A percentile compares a stretch with the other conserved stretches of the same genome.
Evolutionary conservation across 2,113 vertebrate genomes (phyloP).

Genomic region (Brachypteracias leptosomus): DNA sequence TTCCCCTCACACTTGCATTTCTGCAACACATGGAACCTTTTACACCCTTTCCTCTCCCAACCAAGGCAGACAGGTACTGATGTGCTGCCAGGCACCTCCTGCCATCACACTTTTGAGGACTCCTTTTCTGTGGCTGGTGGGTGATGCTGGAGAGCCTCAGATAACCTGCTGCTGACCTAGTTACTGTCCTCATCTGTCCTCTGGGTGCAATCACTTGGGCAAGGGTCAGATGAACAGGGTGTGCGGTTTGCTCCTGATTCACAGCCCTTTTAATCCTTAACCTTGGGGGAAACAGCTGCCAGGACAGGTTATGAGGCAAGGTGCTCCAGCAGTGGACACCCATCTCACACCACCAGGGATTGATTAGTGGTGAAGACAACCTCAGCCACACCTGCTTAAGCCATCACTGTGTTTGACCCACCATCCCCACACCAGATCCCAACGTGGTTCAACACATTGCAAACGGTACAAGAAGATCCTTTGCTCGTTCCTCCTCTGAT

Average conservation of each 20-base stretch:
- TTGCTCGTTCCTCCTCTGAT: neutral
- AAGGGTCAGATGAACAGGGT: neutral
- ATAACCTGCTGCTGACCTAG: neutral
- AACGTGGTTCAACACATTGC: neutral
- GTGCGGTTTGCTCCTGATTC: fast-evolving
- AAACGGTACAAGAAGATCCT: neutral
- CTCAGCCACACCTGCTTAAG: neutral
- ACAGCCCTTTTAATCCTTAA: neutral
- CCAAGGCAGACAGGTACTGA: neutral
- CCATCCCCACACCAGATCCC: neutral
- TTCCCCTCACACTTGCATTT: neutral
- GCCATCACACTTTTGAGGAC: neutral
- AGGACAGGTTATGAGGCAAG: neutral
- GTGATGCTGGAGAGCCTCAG: neutral
- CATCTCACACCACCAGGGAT: fast-evolving
- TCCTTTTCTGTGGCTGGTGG: neutral
- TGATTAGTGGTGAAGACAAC: neutral
- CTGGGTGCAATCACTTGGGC: neutral
- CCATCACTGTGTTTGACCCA: neutral
- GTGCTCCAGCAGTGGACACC: neutral
- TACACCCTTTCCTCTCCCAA: neutral
- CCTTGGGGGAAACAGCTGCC: neutral
- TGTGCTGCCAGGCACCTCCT: neutral
- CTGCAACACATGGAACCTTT: neutral
- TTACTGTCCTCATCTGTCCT: neutral